These are phyloP conservation scores for Thamnaconus septentrionalis DNA, from an alignment of 2,113 vertebrate genomes.

Conservation along the genomic window DNA sequence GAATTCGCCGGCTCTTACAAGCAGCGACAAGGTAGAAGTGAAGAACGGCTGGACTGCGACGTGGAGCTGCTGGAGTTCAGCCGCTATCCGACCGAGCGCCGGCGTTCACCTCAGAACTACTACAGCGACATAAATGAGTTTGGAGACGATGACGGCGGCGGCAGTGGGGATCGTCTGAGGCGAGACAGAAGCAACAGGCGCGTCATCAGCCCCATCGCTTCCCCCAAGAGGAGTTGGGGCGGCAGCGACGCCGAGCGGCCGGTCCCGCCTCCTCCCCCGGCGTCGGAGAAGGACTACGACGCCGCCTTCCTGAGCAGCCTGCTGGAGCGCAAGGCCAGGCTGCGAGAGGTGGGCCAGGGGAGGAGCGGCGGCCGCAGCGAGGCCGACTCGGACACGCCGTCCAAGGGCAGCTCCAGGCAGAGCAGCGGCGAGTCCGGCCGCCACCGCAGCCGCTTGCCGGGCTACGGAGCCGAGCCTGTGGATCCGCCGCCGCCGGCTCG, in stretches of 20 bases:
- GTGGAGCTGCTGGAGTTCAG: conserved; percentile 57
- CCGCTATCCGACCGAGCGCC: conserved; percentile 67
- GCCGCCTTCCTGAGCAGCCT: conserved; percentile 81
- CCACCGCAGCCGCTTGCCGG: conserved; percentile 59
- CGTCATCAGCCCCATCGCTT: conserved; percentile 77
- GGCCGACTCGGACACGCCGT: conserved; percentile 82
- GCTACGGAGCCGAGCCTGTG: conserved; percentile 46
- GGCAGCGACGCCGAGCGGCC: conserved; percentile 74
- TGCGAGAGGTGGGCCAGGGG: conserved; percentile 46
- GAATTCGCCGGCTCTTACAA: conserved; percentile 86
- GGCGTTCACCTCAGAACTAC: conserved; percentile 55
- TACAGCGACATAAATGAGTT: conserved; percentile 69
- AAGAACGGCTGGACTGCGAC: conserved; percentile 54
- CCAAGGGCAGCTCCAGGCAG: conserved; percentile 81
- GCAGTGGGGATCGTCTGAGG: conserved; percentile 66
- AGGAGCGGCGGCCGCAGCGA: conserved; percentile 45
- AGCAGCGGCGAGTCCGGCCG: conserved; percentile 62
- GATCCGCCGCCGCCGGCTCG: conserved; percentile 80
- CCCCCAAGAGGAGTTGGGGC: conserved; percentile 79
- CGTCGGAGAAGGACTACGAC: conserved; percentile 82
- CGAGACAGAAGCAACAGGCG: conserved; percentile 74
- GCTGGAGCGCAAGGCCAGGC: conserved; percentile 84
- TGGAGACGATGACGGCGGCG: conserved; percentile 69
- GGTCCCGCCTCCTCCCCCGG: conserved; percentile 33
- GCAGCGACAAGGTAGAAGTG: conserved; percentile 68